Conservation (phyloP, 92 coral and sea anemone genomes). For the Palythoa grandis region DNA sequence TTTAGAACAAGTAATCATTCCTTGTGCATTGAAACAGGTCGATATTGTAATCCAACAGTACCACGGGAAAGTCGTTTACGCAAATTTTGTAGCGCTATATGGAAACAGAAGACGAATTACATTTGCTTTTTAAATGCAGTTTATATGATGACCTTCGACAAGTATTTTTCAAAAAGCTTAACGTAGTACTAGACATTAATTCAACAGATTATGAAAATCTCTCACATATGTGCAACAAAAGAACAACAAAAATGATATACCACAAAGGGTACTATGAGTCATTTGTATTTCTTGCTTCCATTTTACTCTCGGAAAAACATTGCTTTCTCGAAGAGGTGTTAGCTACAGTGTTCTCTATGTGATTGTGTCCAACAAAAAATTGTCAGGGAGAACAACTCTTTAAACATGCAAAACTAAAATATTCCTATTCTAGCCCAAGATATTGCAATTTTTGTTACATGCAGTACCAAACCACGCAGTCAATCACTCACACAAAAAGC, state of each 20-base stretch:
- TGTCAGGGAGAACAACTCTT: slow-evolving; percentile 45
- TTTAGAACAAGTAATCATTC: too few relatives aligned
- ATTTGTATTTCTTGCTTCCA: slow-evolving; percentile 23
- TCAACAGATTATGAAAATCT: too few relatives aligned
- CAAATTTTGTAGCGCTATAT: too few relatives aligned
- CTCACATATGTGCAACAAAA: slow-evolving; percentile 42
- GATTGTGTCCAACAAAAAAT: slow-evolving; percentile 43
- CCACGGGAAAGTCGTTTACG: too few relatives aligned
- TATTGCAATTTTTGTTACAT: slow-evolving; percentile 44
- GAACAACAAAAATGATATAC: slow-evolving; percentile 33
- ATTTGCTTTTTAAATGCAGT: too few relatives aligned
- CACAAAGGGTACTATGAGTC: slow-evolving; percentile 47
- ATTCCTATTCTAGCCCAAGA: slow-evolving; percentile 52
- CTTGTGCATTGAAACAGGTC: too few relatives aligned
- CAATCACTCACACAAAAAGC: slow-evolving; percentile 17
- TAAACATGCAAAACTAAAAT: slow-evolving; percentile 54
- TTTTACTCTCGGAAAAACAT: slow-evolving; percentile 42
- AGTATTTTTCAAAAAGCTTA: too few relatives aligned
- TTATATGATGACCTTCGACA: too few relatives aligned
- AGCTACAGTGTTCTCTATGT: slow-evolving; percentile 43
- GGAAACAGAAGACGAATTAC: too few relatives aligned
- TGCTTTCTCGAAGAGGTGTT: slow-evolving; percentile 36
- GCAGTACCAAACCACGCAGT: slow-evolving; percentile 34
- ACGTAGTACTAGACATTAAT: too few relatives aligned
- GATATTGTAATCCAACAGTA: too few relatives aligned